Evolutionary conservation across 2,113 vertebrate species (phyloP), one percentile per base, ranked within the genome.

Genomic region (Lepus timidus): DNA sequence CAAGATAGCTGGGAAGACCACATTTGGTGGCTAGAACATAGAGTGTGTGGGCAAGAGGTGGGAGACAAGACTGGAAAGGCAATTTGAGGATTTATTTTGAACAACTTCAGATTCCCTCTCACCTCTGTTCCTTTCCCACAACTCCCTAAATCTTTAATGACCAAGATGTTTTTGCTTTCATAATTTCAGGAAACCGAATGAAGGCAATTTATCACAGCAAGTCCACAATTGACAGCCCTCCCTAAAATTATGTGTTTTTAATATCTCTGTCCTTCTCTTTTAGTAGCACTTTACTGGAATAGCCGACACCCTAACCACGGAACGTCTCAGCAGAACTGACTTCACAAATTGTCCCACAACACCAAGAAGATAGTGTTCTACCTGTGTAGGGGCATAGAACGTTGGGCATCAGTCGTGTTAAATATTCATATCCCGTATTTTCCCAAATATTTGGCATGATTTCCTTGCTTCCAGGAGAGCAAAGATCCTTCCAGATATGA

Each of bases 101-200:
- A 92, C 75, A 91, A 58, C 78, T 85, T 78, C 55, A 71, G 67
- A 92, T 93, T 96, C 86, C 95, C 91, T 97, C 85, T 94, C 78
- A 68, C 82, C 92, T 96, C 96, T 97, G 78, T 49, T 96, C 27
- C 93, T 93, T 95, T 93, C 82, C 95, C 96, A 97, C 90, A 96
- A 65, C 93, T 74, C 36, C 67, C 74, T 97, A 95, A 96, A 96
- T 97, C 95, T 97, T 97, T 97, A 97, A 97, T 95, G 96, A 97
- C 94, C 55, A 84, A 92, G 95, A 85, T 0, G 3, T 89, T 96
- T 96, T 70, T 92, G 85, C 96, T 97, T 92, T 97, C 91, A 58
- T 92, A 91, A 97, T 97, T 95, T 97, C 96, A 97, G 96, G 96
- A 96, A 97, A 96, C 74, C 71, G 95, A 95, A 88, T 61, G 51